These are phyloP conservation scores for Excalfactoria chinensis DNA, from an alignment of 2,113 vertebrate species.

Conservation along the genomic window DNA sequence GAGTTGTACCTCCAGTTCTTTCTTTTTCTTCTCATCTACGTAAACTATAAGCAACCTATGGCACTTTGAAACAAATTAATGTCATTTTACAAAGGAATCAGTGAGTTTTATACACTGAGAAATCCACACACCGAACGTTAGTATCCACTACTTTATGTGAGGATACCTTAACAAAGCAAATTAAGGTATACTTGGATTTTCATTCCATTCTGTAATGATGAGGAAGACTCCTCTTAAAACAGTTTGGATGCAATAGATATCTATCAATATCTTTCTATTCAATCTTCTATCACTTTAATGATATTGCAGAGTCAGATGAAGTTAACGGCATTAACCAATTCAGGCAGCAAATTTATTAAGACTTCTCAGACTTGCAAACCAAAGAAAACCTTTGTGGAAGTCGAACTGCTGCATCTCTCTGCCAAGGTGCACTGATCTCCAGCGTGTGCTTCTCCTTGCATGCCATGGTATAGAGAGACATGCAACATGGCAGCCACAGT, in stretches of 20 bases:
- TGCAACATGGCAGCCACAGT: rapidly evolving
- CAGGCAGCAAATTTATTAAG: background rate
- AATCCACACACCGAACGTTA: background rate
- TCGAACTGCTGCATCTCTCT: background rate
- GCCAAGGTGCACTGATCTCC: background rate
- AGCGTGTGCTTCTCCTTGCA: background rate
- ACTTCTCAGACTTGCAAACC: background rate
- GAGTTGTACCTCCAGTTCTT: background rate
- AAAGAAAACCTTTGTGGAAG: background rate
- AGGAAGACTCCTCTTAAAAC: background rate
- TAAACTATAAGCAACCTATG: background rate
- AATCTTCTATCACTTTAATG: background rate
- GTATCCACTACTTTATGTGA: background rate
- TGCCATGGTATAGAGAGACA: rapidly evolving
- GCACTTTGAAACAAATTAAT: background rate
- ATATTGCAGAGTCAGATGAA: background rate
- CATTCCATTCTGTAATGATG: background rate
- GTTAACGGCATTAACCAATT: slow-evolving; percentile 20
- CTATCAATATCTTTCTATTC: background rate
- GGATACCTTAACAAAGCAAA: background rate
- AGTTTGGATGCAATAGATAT: background rate
- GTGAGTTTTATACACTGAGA: rapidly evolving
- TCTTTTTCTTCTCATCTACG: background rate
- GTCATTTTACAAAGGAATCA: background rate
- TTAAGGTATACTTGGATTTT: background rate